phyloP scores from a whole-genome alignment of 35 echinoderm and acorn worm species.

The Heliocidaris tuberculata region DNA sequence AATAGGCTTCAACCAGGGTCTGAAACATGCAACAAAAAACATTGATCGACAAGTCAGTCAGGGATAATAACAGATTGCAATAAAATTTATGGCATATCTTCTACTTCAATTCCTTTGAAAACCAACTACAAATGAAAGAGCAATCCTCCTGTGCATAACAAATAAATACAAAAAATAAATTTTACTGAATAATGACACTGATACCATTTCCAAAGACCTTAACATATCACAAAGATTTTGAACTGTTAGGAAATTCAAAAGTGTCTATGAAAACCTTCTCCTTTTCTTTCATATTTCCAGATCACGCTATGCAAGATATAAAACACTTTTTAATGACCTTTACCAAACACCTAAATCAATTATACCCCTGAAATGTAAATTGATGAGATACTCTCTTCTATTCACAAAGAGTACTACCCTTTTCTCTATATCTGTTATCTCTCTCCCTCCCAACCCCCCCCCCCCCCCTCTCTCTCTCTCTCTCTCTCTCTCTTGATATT shows the following conservation, averaged over 20 bases:
- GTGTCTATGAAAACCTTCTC: too few species aligned
- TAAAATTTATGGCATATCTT: neutral
- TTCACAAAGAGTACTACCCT: neutral
- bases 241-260: too few species aligned
- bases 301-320: too few species aligned
- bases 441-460: neutral
- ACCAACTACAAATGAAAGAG: neutral
- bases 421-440: neutral
- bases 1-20: conserved; percentile 86
- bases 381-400: neutral
- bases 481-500: neutral
- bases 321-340: too few species aligned
- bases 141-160: neutral
- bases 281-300: neutral
- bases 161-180: too few species aligned
- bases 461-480: neutral
- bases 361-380: neutral
- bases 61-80: neutral
- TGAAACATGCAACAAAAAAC: conserved; percentile 42
- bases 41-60: neutral
- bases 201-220: too few species aligned
- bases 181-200: too few species aligned
- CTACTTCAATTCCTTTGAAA: neutral
- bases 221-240: too few species aligned
- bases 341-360: too few species aligned